phyloP scores from a whole-genome alignment of 1,140 invertebrate genomes.

The Pygmarrhopalites habei region DNA sequence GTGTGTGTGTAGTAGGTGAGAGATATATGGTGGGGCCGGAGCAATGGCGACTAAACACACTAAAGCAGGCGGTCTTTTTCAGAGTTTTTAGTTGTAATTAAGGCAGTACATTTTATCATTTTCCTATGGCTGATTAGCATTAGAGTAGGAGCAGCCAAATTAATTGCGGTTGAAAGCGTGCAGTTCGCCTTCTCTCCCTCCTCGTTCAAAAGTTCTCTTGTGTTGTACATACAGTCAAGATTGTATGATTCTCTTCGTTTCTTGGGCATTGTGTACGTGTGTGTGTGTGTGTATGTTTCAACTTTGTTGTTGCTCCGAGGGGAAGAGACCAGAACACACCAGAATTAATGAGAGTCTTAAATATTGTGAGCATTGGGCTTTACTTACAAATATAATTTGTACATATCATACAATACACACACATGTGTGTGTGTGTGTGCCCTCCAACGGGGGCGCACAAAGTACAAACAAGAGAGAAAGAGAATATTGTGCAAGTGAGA shows the following conservation, averaged over 20 bases:
- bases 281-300: too few species aligned
- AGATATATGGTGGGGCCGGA: too few species aligned
- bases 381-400: not conserved
- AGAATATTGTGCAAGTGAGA: too few species aligned
- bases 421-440: not conserved
- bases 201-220: not conserved
- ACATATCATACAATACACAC: too few species aligned
- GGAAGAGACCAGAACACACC: conserved; percentile 1
- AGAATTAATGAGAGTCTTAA: conserved; percentile 26
- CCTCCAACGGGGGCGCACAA: not conserved
- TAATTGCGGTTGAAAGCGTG: conserved; percentile 20
- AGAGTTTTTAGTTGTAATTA: conserved; percentile 25
- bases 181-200: conserved; percentile 5
- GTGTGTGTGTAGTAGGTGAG: too few species aligned
- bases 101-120: conserved; percentile 21
- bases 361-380: conserved; percentile 9
- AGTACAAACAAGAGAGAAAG: too few species aligned
- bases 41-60: conserved; percentile 9
- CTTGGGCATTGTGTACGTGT: too few species aligned
- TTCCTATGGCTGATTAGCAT: conserved; percentile 31
- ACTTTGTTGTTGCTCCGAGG: conserved; percentile 3
- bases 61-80: conserved; percentile 7
- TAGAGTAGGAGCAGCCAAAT: conserved; percentile 24
- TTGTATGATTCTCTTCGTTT: too few species aligned
- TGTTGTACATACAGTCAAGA: too few species aligned